Evolutionary conservation across 2,888 invertebrate species (phyloP).

Genomic region (Pollenia labialis): DNA sequence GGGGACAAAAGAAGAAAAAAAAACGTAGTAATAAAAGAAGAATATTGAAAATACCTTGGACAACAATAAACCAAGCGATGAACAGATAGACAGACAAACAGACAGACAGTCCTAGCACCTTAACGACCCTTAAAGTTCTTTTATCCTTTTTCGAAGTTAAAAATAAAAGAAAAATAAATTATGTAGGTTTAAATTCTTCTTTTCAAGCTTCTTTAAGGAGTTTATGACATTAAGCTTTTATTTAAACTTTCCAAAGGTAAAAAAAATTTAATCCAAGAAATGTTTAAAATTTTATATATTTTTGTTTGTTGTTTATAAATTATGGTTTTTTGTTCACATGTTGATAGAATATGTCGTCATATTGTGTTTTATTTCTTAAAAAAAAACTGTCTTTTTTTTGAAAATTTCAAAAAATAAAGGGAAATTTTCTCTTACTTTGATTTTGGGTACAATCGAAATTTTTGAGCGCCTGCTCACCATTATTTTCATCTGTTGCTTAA

Average conservation of each 20-base stretch:
- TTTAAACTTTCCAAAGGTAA: not conserved
- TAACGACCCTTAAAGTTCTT: conserved; percentile 17
- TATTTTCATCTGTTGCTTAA: conserved; percentile 70
- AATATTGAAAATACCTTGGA: conserved; percentile 37
- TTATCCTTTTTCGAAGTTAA: not conserved
- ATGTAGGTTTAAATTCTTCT: not conserved
- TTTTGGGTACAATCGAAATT: not conserved
- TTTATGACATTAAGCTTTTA: conserved; percentile 14
- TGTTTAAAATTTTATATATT: not conserved
- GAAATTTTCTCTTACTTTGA: conserved; percentile 46
- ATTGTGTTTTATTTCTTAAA: not conserved
- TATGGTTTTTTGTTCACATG: not conserved
- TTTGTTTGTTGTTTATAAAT: conserved; percentile 11
- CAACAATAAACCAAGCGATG: conserved; percentile 38
- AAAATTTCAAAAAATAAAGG: conserved; percentile 31
- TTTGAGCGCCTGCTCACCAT: conserved; percentile 56
- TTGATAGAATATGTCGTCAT: conserved; percentile 46
- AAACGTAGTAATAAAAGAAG: not conserved
- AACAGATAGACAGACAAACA: too few species aligned
- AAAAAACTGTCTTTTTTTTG: too few species aligned
- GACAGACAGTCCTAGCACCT: not conserved
- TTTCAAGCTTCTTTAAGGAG: not conserved
- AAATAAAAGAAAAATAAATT: not conserved
- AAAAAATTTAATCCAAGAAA: too few species aligned
- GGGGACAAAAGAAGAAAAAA: conserved; percentile 3